phyloP scores from a whole-genome alignment of 92 coral and sea anemone species.

The Paragorgia papillata region DNA sequence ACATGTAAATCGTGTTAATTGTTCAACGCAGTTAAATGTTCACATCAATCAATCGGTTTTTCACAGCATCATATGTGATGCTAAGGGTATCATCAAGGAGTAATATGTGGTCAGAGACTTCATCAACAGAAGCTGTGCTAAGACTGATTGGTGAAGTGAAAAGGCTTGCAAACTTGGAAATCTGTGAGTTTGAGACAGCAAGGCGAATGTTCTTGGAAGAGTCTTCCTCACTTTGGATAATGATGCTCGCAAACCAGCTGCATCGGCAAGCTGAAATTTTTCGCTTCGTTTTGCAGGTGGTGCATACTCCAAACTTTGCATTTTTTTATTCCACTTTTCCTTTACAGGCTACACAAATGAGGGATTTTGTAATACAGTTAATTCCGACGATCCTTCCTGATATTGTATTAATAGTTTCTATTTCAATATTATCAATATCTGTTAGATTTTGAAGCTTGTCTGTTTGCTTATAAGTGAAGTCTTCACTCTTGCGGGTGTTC shows the following conservation, averaged over 20 bases:
- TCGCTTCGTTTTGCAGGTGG: too few species aligned
- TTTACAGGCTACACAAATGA: conserved; percentile 54
- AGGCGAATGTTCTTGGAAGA: conserved; percentile 14
- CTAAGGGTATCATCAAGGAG: too few species aligned
- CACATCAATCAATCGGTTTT: too few species aligned
- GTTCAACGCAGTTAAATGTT: too few species aligned
- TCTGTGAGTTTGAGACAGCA: not conserved
- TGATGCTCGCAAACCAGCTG: too few species aligned
- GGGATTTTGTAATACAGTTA: conserved; percentile 41
- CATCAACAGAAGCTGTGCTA: not conserved
- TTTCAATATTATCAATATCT: conserved; percentile 53
- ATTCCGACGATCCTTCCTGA: conserved; percentile 31
- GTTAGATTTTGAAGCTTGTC: conserved; percentile 19
- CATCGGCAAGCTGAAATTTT: too few species aligned
- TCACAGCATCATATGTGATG: too few species aligned
- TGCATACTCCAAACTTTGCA: conserved; percentile 43
- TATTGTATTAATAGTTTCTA: too few species aligned
- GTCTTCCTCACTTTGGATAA: too few species aligned
- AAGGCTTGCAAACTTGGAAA: not conserved
- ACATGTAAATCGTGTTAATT: too few species aligned
- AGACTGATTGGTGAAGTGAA: not conserved
- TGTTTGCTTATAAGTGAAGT: conserved; percentile 48
- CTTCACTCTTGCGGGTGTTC: conserved; percentile 57
- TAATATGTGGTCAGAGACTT: not conserved
- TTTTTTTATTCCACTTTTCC: conserved; percentile 58